phyloP scores from a whole-genome alignment of 2,888 invertebrate genomes.

The Chironomus riparius region DNA sequence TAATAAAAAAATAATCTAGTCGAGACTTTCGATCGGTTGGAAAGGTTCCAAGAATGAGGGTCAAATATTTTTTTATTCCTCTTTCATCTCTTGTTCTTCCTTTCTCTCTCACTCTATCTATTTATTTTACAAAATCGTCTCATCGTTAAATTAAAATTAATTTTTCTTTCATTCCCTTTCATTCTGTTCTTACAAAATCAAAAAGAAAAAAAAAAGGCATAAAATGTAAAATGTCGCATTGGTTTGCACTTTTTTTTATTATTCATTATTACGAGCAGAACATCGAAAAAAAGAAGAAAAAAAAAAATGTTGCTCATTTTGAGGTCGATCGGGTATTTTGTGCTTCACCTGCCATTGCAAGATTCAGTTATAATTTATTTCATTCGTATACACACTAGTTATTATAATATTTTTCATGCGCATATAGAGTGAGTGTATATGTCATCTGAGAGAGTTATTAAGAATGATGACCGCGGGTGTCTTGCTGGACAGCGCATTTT shows the following conservation, averaged over 20 bases:
- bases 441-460: background rate
- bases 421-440: background rate
- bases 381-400: no score
- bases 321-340: background rate
- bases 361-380: no score
- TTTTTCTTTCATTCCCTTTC: no score
- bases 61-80: constrained; percentile 13
- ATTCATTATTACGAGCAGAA: background rate
- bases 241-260: no score
- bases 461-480: no score
- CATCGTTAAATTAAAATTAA: no score
- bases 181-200: no score
- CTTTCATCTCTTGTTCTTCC: background rate
- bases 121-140: background rate
- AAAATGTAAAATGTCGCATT: no score
- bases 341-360: background rate
- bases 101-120: background rate
- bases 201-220: no score
- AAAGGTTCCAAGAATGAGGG: constrained; percentile 26
- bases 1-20: background rate
- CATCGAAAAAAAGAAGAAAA: background rate
- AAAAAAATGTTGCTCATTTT: background rate
- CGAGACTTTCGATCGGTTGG: background rate
- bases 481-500: no score
- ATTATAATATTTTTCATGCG: no score